Conservation (phyloP, 1,140 invertebrate genomes). For the Aphelenchoides fujianensis region DNA sequence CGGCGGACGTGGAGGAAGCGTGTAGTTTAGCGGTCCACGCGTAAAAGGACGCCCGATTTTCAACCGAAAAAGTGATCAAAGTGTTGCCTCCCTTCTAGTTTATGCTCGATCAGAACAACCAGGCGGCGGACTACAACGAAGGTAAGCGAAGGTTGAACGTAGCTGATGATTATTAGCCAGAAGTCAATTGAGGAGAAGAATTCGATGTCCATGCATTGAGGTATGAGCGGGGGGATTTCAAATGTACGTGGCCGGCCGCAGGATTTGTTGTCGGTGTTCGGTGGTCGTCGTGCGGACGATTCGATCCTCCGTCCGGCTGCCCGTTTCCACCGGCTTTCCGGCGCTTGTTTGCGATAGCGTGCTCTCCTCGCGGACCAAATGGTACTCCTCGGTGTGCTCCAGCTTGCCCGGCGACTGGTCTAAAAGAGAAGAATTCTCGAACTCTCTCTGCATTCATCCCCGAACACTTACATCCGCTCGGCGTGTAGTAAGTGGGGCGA, state of each 20-base stretch:
- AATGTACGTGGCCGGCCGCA: constrained; percentile 5
- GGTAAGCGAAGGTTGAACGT: too few species aligned
- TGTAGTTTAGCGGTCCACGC: too few species aligned
- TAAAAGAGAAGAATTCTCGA: background rate
- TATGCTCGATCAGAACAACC: too few species aligned
- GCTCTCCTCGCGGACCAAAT: background rate
- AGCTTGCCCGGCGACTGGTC: background rate
- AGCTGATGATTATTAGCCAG: too few species aligned
- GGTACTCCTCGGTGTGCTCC: constrained; percentile 11
- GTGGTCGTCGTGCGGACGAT: constrained; percentile 22
- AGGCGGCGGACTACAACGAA: too few species aligned
- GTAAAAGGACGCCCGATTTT: too few species aligned
- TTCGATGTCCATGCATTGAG: too few species aligned
- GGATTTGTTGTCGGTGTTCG: constrained; percentile 10
- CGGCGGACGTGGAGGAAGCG: too few species aligned
- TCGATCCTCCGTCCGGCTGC: background rate
- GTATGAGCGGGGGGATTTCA: background rate
- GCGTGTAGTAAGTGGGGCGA: constrained; percentile 41
- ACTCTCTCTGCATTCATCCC: background rate
- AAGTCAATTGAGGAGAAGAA: too few species aligned
- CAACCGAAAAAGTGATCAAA: too few species aligned
- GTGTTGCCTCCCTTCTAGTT: too few species aligned
- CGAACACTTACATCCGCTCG: constrained; percentile 19
- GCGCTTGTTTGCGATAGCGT: constrained; percentile 7
- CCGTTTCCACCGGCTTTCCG: constrained; percentile 1